Evolutionary conservation across 53 echinoderm and acorn worm genomes (phyloP).

Genomic region (Luidia sarsii): DNA sequence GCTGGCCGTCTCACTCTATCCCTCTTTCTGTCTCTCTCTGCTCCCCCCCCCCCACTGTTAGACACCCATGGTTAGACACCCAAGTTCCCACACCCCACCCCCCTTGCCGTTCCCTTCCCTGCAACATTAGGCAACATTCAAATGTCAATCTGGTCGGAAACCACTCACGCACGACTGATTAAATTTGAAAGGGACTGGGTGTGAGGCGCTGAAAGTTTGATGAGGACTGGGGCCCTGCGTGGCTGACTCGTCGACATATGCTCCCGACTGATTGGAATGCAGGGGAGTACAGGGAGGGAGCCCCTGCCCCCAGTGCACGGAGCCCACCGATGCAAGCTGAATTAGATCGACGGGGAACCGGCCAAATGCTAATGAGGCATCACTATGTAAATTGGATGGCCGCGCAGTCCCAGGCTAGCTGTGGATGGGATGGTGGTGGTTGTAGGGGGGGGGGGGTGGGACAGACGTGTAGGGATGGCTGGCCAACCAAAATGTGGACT

Average conservation of each 20-base stretch:
- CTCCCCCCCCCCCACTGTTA: neutral
- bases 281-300: conserved; percentile 10
- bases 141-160: conserved; percentile 65
- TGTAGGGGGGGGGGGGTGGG: neutral
- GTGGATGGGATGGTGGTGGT: too few relatives aligned
- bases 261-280: conserved; percentile 50
- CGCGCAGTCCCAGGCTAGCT: too few relatives aligned
- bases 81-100: too few relatives aligned
- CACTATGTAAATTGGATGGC: conserved; percentile 41
- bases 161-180: conserved; percentile 62
- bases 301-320: neutral
- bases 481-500: neutral
- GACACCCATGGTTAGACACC: conserved; percentile 9
- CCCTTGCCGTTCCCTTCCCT: too few relatives aligned
- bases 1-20: neutral
- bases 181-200: conserved; percentile 64
- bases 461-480: conserved; percentile 17
- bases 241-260: conserved; percentile 42
- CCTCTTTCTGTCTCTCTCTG: neutral
- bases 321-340: conserved; percentile 35
- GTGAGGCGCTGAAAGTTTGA: conserved; percentile 58
- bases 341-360: conserved; percentile 35
- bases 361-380: conserved; percentile 40
- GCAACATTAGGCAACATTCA: conserved; percentile 56
- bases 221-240: conserved; percentile 43